Evolutionary conservation across 2,888 invertebrate genomes (phyloP).

Genomic region (Andricus quercusramuli): DNA sequence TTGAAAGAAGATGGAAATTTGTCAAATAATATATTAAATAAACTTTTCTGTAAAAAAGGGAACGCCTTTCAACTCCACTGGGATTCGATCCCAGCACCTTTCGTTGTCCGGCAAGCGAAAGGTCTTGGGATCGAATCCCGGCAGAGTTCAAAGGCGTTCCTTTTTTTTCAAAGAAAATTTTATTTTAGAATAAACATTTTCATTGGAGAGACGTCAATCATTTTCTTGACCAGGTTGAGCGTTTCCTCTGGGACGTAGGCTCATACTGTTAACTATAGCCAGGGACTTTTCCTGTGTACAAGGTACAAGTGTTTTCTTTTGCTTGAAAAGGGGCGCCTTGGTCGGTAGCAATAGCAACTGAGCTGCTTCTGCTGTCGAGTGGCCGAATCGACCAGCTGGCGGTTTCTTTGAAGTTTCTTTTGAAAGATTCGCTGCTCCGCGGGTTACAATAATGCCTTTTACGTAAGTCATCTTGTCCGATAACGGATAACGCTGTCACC

Average conservation of each 20-base stretch:
- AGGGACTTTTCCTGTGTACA: slow-evolving; percentile 39
- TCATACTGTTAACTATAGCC: neutral
- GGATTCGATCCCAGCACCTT: no score
- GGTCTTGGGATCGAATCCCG: no score
- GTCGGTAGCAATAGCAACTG: slow-evolving; percentile 24
- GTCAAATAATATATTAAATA: slow-evolving; percentile 11
- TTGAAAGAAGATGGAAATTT: slow-evolving; percentile 4
- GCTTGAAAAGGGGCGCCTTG: slow-evolving; percentile 23
- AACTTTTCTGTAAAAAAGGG: no score
- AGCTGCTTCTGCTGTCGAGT: slow-evolving; percentile 29
- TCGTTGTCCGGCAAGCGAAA: no score
- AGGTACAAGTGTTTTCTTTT: slow-evolving; percentile 41
- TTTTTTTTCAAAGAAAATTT: no score
- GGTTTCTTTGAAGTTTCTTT: slow-evolving; percentile 38
- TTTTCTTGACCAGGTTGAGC: neutral
- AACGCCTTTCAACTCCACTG: no score
- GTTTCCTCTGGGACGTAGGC: neutral
- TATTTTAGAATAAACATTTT: neutral
- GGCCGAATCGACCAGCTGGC: slow-evolving; percentile 26
- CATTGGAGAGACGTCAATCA: no score
- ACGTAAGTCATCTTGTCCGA: slow-evolving; percentile 37
- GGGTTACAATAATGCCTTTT: slow-evolving; percentile 30
- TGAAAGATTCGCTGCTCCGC: slow-evolving; percentile 24
- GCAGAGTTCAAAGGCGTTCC: no score
- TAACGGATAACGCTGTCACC: slow-evolving; percentile 35